Evolutionary conservation across 1,140 invertebrate genomes (phyloP).

Genomic region (Penaeus vannamei): DNA sequence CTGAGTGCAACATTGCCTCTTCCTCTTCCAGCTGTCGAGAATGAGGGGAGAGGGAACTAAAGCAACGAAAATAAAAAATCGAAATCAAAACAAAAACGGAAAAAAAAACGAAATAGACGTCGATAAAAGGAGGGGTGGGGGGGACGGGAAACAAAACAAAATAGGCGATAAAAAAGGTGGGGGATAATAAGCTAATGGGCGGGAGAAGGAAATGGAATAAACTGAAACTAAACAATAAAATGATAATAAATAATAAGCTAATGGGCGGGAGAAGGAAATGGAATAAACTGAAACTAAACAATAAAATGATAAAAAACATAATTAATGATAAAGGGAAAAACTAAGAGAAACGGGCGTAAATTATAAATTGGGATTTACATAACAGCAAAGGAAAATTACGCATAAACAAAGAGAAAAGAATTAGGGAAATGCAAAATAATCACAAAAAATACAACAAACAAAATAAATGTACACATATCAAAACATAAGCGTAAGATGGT

Average conservation of each 20-base stretch:
- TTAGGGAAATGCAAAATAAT: too few relatives aligned
- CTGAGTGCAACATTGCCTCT: constrained; percentile 52
- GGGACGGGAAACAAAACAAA: neutral
- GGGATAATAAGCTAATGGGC: neutral
- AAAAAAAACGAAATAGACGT: neutral
- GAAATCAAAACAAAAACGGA: constrained; percentile 23
- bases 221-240: neutral
- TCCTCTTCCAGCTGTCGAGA: constrained; percentile 50
- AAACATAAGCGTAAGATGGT: too few relatives aligned
- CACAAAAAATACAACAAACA: too few relatives aligned
- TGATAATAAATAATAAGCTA: neutral
- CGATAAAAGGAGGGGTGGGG: neutral
- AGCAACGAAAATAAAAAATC: constrained; percentile 36
- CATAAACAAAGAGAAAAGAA: too few relatives aligned
- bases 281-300: neutral
- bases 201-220: neutral
- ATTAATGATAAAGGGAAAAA: constrained; percentile 7
- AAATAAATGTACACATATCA: too few relatives aligned
- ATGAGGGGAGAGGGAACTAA: constrained; percentile 19
- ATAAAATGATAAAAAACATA: neutral
- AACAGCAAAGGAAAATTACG: too few relatives aligned
- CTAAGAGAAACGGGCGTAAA: neutral
- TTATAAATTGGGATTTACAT: neutral
- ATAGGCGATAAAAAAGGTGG: neutral
- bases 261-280: neutral